phyloP scores from a whole-genome alignment of 2,797 vertebrate genomes.

The Pangasius krempfi region DNA sequence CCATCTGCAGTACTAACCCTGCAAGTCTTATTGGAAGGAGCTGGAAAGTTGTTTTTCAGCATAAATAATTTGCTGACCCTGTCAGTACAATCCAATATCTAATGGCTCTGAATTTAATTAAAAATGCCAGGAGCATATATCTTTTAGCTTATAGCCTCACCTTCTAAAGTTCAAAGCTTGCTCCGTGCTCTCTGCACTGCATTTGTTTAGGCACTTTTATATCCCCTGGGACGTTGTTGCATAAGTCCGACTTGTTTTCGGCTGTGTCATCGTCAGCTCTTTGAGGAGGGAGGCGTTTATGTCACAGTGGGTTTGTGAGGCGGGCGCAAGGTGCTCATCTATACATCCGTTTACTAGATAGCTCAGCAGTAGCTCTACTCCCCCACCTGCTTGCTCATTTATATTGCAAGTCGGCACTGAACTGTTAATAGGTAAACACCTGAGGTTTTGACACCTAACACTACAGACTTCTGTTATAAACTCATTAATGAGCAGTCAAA shows the following conservation, averaged over 20 bases:
- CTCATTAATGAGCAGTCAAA: not conserved
- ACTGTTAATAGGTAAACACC: not conserved
- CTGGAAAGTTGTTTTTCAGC: not conserved
- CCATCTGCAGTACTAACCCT: not conserved
- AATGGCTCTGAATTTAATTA: slow-evolving; percentile 14
- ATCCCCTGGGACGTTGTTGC: not conserved
- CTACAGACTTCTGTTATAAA: not conserved
- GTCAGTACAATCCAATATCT: slow-evolving; percentile 8
- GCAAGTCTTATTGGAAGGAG: not conserved
- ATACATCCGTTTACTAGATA: not conserved
- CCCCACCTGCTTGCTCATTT: slow-evolving; percentile 9
- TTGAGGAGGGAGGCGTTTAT: not conserved
- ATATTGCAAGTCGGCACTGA: not conserved
- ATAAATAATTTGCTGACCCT: not conserved
- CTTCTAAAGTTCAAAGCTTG: slow-evolving; percentile 1
- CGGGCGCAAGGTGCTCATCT: not conserved
- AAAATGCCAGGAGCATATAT: not conserved
- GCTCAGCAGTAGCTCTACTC: not conserved
- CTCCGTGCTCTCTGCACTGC: not conserved
- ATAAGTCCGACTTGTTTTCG: slow-evolving; percentile 1
- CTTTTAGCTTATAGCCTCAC: not conserved
- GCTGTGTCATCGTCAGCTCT: not conserved
- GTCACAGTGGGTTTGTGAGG: not conserved
- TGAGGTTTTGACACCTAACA: no score
- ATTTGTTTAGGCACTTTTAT: not conserved